Conservation (phyloP, 2,888 invertebrate species). For the Drosophila formosana region DNA sequence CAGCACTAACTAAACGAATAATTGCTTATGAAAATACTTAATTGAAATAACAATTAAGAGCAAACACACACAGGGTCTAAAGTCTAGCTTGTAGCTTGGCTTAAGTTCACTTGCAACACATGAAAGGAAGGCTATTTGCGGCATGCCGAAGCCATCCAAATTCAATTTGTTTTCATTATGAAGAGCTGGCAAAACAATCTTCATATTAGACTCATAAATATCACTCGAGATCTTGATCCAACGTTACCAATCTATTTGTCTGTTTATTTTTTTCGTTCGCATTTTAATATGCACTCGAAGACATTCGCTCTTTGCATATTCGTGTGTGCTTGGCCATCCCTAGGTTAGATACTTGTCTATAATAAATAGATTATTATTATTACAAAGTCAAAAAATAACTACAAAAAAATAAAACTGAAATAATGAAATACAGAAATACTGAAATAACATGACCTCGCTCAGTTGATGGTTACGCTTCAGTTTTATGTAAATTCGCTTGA, state of each 20-base stretch:
- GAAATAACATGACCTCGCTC: constrained; percentile 23
- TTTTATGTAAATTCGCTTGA: constrained; percentile 23
- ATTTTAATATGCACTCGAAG: constrained; percentile 31
- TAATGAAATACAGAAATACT: constrained; percentile 6
- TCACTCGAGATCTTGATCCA: constrained; percentile 31
- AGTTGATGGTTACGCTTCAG: constrained; percentile 17
- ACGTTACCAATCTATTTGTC: constrained; percentile 11
- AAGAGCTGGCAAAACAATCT: constrained; percentile 45
- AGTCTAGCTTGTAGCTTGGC: constrained; percentile 37
- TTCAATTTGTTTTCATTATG: constrained; percentile 37
- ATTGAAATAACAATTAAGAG: constrained; percentile 76
- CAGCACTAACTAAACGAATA: constrained; percentile 55
- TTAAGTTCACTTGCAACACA: constrained; percentile 65
- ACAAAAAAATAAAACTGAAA: not conserved
- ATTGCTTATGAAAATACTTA: constrained; percentile 74
- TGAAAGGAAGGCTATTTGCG: constrained; percentile 77
- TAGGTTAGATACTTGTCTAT: constrained; percentile 26
- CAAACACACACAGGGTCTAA: constrained; percentile 5
- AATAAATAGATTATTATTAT: constrained; percentile 34
- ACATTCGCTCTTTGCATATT: constrained; percentile 23
- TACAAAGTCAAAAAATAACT: constrained; percentile 19
- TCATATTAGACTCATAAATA: constrained; percentile 31
- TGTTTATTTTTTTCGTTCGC: constrained; percentile 1
- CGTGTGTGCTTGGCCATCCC: constrained; percentile 35
- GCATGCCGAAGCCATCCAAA: constrained; percentile 57